A percentile compares a stretch with the other conserved stretches of the same genome.
These are phyloP conservation scores for Ametastegia equiseti DNA, from an alignment of 2,888 invertebrate species.

Conservation along the genomic window DNA sequence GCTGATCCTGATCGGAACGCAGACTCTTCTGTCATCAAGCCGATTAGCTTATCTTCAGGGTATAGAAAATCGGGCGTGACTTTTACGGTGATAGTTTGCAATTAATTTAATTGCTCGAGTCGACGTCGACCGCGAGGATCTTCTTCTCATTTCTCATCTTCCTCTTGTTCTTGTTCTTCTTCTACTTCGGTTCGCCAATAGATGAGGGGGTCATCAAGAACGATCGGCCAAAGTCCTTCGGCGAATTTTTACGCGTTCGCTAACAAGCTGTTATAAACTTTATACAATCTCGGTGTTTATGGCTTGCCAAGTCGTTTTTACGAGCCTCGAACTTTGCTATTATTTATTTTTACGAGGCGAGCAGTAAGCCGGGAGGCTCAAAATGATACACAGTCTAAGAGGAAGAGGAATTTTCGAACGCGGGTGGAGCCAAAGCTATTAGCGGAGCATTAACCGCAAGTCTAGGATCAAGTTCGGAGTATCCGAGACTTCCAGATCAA, in stretches of 20 bases:
- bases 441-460: conserved; percentile 12
- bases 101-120: conserved; percentile 43
- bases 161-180: neutral
- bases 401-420: conserved; percentile 4
- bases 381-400: conserved; percentile 22
- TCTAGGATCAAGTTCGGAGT: conserved; percentile 21
- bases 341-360: conserved; percentile 39
- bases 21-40: neutral
- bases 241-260: conserved; percentile 42
- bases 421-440: conserved; percentile 23
- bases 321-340: conserved; percentile 47
- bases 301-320: conserved; percentile 31
- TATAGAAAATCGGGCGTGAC: conserved; percentile 29
- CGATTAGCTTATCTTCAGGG: neutral
- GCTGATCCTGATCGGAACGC: neutral
- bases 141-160: neutral
- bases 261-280: conserved; percentile 46
- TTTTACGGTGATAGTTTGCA: conserved; percentile 45
- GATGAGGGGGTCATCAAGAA: conserved; percentile 3
- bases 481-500: conserved; percentile 12
- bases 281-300: conserved; percentile 47
- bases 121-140: conserved; percentile 9
- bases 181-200: neutral
- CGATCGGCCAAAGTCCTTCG: neutral
- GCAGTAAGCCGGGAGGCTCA: conserved; percentile 11